A percentile compares a stretch with the other conserved stretches of the same genome.
Conservation (phyloP, 2,113 vertebrate species). For the Dendropsophus ebraccatus region DNA sequence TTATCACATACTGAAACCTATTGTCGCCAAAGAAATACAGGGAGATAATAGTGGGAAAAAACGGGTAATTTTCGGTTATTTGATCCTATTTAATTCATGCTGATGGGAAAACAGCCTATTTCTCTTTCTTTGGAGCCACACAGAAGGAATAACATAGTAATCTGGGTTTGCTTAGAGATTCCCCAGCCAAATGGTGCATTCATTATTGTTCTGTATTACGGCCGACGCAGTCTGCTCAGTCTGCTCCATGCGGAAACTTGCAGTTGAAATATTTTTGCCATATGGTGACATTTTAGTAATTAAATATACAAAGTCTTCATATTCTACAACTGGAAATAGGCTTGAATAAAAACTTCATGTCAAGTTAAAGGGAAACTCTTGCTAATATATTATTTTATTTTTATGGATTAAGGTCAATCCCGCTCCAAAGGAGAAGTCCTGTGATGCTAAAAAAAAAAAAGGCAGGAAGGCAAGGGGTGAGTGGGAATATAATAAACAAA, state of each 20-base stretch:
- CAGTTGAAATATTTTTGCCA: conserved; percentile 24
- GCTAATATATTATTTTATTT: too few species aligned
- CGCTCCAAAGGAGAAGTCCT: too few species aligned
- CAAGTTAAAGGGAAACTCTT: not conserved
- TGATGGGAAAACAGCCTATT: conserved; percentile 29
- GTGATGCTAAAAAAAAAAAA: too few species aligned
- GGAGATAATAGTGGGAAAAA: not conserved
- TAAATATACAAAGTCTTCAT: not conserved
- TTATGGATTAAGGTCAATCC: too few species aligned
- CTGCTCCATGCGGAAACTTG: not conserved
- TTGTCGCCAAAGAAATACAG: not conserved
- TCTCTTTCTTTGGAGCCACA: not conserved
- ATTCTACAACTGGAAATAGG: not conserved
- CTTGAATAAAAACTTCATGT: not conserved
- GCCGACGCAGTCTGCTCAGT: not conserved
- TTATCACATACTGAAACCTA: conserved; percentile 10
- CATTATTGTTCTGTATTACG: not conserved
- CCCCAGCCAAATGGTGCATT: conserved; percentile 18
- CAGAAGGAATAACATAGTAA: conserved; percentile 1
- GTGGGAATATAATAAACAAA: too few species aligned
- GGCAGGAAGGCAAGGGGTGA: too few species aligned
- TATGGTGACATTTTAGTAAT: conserved; percentile 35
- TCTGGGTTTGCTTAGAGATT: conserved; percentile 22
- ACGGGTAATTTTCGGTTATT: conserved; percentile 10
- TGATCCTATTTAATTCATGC: conserved; percentile 22